phyloP scores from a whole-genome alignment of 2,113 vertebrate species.

The Suncus etruscus region DNA sequence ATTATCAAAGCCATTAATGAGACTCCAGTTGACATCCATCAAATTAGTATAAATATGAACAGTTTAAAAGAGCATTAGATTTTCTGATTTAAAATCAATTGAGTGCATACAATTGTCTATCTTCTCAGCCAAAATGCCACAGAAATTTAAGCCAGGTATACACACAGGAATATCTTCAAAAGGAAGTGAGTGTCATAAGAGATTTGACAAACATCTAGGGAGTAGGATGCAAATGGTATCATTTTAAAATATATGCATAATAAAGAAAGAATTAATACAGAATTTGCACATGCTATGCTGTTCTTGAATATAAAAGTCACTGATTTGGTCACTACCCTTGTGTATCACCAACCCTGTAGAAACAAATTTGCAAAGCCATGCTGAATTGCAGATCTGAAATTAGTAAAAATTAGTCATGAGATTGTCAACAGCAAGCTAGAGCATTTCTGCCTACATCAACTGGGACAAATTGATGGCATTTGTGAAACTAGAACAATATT shows the following conservation, averaged over 20 bases:
- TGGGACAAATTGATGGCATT: background rate
- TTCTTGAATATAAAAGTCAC: background rate
- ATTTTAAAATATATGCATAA: background rate
- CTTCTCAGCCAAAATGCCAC: background rate
- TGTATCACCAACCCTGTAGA: background rate
- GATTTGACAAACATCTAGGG: background rate
- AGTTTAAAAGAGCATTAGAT: slow-evolving; percentile 56
- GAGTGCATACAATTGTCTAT: background rate
- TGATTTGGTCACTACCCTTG: background rate
- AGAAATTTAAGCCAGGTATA: background rate
- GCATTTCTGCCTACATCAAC: background rate
- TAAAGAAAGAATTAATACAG: background rate
- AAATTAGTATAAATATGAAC: slow-evolving; percentile 43
- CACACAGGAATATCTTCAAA: background rate
- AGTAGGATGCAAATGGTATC: background rate
- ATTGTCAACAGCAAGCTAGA: background rate
- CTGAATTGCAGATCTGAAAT: background rate
- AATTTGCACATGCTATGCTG: background rate
- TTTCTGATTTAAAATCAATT: slow-evolving; percentile 26
- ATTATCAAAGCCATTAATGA: slow-evolving; percentile 34
- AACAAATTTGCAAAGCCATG: background rate
- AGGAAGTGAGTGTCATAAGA: background rate
- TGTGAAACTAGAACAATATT: slow-evolving; percentile 11
- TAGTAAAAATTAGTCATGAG: background rate
- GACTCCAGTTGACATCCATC: slow-evolving; percentile 3